Evolutionary conservation across 30 jellyfish, hydroid and myxozoan genomes (phyloP), one percentile per base, ranked within the genome.

Genomic region (Hydractinia echinata): DNA sequence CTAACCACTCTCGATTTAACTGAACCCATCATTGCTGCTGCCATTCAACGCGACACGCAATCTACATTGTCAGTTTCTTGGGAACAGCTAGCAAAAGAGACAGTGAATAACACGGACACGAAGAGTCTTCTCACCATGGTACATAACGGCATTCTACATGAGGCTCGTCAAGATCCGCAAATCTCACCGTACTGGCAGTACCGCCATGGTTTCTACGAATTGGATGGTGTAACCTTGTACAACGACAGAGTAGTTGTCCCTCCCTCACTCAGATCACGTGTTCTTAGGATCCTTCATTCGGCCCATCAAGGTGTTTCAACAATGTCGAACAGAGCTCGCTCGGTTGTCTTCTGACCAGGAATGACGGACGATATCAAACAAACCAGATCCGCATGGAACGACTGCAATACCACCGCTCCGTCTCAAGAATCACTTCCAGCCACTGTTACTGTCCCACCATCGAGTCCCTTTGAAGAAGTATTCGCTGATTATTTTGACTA

Each of bases 151-250:
- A 30, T 30, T 30, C 44, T 30, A 30, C 1, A 30, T 6, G 39
- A n/a, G n/a, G 6, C 39, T 5, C 83, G 61, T 6, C 64, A 79
- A 55, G 55, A 54, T 7, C 85, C 72, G 5, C 9, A 54, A 5
- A 8, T 71, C 14, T 6, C 5, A 30, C 55, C 81, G 5, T 79
- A 5, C 53, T 79, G 7, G 53, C 83, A 61, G 66, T 79, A n/a
- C 53, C 55, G 66, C 13, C 20, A 79, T 44, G 62, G 61, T 20
- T 83, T 79, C 8, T 30, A 44, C 64, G 61, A 5, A 7, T 66
- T 62, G 8, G 83, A 61, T 79, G 86, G 83, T 8, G 85, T 79
- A 66, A 8, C 61, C 5, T 53, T 76, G 4, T 8, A 50, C 81
- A 51, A 76, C 44, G 84, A 76, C 50, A 6, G 81, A 20, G 81